Evolutionary conservation across 2,113 vertebrate species (phyloP), one percentile per base, ranked within the genome.

Genomic region (Rissa tridactyla): DNA sequence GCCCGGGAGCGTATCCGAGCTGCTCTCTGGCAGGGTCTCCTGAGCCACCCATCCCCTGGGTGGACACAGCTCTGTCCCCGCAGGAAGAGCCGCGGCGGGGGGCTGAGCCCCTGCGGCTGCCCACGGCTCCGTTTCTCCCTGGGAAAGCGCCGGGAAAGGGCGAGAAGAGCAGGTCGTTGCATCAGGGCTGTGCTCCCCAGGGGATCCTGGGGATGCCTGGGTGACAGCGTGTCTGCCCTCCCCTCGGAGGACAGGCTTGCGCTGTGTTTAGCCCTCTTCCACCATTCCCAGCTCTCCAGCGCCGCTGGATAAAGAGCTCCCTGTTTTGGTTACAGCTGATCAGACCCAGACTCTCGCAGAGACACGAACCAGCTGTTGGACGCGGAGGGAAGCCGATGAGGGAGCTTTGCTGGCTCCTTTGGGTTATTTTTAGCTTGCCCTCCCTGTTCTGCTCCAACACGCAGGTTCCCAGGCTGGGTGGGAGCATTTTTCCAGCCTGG

Each of bases 81-180:
- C 30, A 27, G 57, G 86, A 47, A 60, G 75, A 60, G 79, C 17
- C 0, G 4, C 3, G 10, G 60, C 5, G 0, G 64, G 64, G 21
- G 22, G 34, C 4, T 4, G 8, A 91, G 66, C 3, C 81, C 52
- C 47, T 15, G 42, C 3, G 36, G 80, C 81, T 44, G 82, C 58
- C 71, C 15, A 51, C 2, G 2, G 79, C 60, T 32, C 52, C 3
- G 22, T 58, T 23, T 27, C 64, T 30, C 8, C 4, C 75, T 80
- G 91, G 62, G 88, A 87, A 86, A 87, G 34, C 2, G 38, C 71
- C 73, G 80, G 91, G 86, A 93, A 93, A 93, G 92, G 78, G 60
- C 5, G 42, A 90, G 44, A 47, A 4, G 42, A 64, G 64, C 2
- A 29, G 5, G 36, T 12, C 42, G 22, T 70, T 66, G 30, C 88